Evolutionary conservation across 2,888 invertebrate species (phyloP), one percentile per base, ranked within the genome.

Genomic region (Romanomermis culicivorax): DNA sequence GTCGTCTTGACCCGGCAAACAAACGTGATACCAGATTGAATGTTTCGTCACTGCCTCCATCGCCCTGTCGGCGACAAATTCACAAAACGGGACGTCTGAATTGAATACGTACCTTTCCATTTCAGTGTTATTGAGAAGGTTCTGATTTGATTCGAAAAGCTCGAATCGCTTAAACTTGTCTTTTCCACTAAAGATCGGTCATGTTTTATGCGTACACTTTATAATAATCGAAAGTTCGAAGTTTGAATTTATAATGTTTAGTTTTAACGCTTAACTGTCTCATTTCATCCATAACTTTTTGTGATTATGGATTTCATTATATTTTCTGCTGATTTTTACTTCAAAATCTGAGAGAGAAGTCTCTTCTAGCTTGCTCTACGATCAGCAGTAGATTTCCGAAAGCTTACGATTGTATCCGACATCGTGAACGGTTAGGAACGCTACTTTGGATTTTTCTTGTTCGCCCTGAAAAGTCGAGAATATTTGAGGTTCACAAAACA

Each of bases 391-490:
- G n/a, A n/a, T n/a, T n/a, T n/a, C n/a, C n/a, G 7, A 45, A 45
- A 45, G 7, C 11, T 71, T 63, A 72, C 72, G 69, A 61, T 73
- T 73, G 61, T 69, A 69, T 65, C 84, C 85, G 64, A 85, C 75
- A 69, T 85, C 85, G 71, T 85, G 85, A 0, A 85, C 83, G 29
- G 85, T 85, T 56, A 85, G 72, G 67, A 85, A 83, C 59, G 83
- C 79, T 57, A 83, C 83, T 70, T 80, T 74, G 11, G 4, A 11
- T n/a, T 45, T 45, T 23, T 7, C 23, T 45, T 23, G 17, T n/a
- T 11, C 11, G 23, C 45, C 45, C 45, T 45, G 45, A 7, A 36
- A 17, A 36, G 11, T 7, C 17, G 17, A 36, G 17, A 36, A 36
- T 17, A 11, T 36, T 36, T 36, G 17, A 36, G 17, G 17, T 11